Conservation (phyloP, 2,113 vertebrate species). For the Taurulus bubalis region DNA sequence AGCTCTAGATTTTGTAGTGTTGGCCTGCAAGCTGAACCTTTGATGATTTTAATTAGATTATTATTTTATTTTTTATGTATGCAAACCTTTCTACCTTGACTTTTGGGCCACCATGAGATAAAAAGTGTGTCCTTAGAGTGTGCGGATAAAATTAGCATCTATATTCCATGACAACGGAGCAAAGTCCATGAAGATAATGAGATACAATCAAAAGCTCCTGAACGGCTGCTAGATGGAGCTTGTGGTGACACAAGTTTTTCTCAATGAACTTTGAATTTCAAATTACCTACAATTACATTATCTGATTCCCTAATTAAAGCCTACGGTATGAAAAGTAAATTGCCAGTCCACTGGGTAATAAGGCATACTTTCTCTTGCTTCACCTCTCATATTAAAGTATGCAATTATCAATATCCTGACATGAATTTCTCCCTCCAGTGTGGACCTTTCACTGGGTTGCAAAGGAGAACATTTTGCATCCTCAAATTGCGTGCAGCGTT, state of each 20-base stretch:
- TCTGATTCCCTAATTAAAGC: neutral
- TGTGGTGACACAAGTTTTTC: neutral
- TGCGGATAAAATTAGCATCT: neutral
- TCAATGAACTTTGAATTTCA: neutral
- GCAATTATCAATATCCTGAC: conserved; percentile 2
- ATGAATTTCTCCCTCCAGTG: neutral
- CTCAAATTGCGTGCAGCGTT: neutral
- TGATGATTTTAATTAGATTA: neutral
- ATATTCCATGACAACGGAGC: neutral
- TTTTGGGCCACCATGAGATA: neutral
- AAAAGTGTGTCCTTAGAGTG: neutral
- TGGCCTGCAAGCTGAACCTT: neutral
- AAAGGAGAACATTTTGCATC: neutral
- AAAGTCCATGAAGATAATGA: neutral
- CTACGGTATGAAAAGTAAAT: neutral
- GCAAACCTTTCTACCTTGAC: neutral
- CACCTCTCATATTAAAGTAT: neutral
- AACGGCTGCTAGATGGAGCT: neutral
- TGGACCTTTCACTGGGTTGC: neutral
- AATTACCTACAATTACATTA: neutral
- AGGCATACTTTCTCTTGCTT: neutral
- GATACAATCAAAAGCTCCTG: neutral
- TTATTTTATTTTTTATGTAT: neutral
- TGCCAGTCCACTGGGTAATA: neutral
- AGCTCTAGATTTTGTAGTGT: neutral